A percentile compares a stretch with the other conserved stretches of the same genome.
Evolutionary conservation across 2,113 vertebrate species (phyloP).

Genomic region (Gobius niger): DNA sequence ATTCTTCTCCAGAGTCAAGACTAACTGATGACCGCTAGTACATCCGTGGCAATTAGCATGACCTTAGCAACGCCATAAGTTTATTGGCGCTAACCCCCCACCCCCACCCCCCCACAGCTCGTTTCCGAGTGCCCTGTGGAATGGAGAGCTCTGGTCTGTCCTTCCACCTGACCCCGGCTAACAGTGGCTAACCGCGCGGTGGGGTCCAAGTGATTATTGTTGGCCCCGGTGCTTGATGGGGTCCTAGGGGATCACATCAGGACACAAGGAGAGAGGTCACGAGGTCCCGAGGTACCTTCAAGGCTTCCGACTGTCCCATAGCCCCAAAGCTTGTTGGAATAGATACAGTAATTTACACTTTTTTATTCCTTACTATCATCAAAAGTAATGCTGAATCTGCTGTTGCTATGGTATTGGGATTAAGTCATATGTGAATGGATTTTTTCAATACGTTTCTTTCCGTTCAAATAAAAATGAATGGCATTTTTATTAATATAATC

Average conservation of each 20-base stretch:
- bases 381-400: too few species aligned
- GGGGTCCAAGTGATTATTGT: conserved; percentile 60
- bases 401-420: too few species aligned
- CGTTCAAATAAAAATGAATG: too few species aligned
- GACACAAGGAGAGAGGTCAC: conserved; percentile 65
- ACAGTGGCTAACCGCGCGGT: conserved; percentile 53
- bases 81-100: conserved; percentile 32
- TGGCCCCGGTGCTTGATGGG: conserved; percentile 34
- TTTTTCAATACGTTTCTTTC: too few species aligned
- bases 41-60: conserved; percentile 77
- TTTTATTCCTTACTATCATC: too few species aligned
- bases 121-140: conserved; percentile 52
- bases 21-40: conserved; percentile 62
- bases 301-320: conserved; percentile 32
- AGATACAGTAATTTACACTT: neutral
- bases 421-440: too few species aligned
- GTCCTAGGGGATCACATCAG: conserved; percentile 51
- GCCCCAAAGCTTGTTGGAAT: conserved; percentile 25
- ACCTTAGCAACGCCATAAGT: conserved; percentile 74
- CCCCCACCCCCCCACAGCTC: neutral
- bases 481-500: too few species aligned
- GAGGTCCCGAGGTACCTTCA: conserved; percentile 45
- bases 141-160: conserved; percentile 41
- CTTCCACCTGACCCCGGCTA: conserved; percentile 64
- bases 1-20: conserved; percentile 39